Base-by-base conservation (phyloP, 2,113 vertebrate genomes). In the Glaucomys volans region DNA sequence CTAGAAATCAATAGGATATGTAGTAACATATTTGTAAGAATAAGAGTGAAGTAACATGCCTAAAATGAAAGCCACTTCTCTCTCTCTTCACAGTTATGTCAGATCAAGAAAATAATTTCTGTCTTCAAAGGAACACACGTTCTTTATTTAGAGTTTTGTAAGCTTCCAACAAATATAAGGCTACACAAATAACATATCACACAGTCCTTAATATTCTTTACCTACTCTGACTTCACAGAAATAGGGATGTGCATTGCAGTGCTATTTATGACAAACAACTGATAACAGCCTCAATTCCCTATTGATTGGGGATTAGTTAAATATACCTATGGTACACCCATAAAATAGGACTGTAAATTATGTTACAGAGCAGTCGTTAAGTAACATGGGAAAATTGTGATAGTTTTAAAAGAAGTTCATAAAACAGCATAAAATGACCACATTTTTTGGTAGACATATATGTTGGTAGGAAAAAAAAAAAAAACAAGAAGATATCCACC, bases 61-160 rank as follows among this genome's bases (percentile, higher is more conserved):
- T 94, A 59, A 90, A 77, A 74, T 2, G 2, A 91, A 66, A 30
- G 67, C 8, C 14, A 54, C 17, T 80, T 71, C 66, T 91, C 18
- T n/a, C n/a, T 54, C 87, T 92, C n/a, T 74, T 54, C 66, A 59
- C 57, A 83, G 66, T 3, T 47, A 67, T 4, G 3, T 47, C 20
- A 47, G 40, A 87, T 77, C 17, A 83, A 75, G 66, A 95, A 92
- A 87, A 81, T 32, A 59, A 76, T 59, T 90, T 87, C 57, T 54
- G 42, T 44, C 32, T 95, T 87, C 1, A 10, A 89, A 79, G 91
- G n/a, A 47, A 83, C 17, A 69, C 1, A n/a, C 20, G 7, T n/a
- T 66, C 59, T 62, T 88, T 81, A 57, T 54, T 87, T 57, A 85
- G 10, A 82, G 44, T 32, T 35, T 18, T 8, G 0, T 1, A 67